Base-by-base conservation (phyloP, 2,888 invertebrate species). In the Mimumesa dahlbomi region DNA sequence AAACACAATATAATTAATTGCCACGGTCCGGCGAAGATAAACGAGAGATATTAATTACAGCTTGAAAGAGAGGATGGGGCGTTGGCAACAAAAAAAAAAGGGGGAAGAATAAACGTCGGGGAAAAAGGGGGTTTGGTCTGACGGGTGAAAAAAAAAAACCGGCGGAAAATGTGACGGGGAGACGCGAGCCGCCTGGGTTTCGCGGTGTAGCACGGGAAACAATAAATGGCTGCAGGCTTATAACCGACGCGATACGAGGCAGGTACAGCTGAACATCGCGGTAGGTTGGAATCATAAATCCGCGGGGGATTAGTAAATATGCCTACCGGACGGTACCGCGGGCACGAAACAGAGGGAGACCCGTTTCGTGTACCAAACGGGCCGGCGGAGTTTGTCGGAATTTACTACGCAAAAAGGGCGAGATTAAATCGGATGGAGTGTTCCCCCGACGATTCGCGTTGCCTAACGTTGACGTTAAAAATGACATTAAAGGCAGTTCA, bases 221-320 rank as follows among this genome's bases (percentile, higher is more conserved):
- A 73, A 72, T 72, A 59, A 72, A 72, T 63, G 72, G 59, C 67
- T 48, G 54, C 49, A 52, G 63, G 64, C 64, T 68, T 56, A 69
- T 61, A 69, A 56, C 46, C 46, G 52, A 38, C 48, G 36, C 45
- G 69, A 65, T 69, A 69, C 63, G 54, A 21, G n/a, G 59, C 49
- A 49, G 58, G 40, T 49, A 50, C 49, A 50, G 48, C 42, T 48
- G 69, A 62, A 57, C 70, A 57, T 63, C 58, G 70, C 29, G 59
- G 46, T 58, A 54, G 43, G 52, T 48, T 49, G 48, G 61, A 48
- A 71, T 75, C 74, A 64, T 75, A 75, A 75, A 74, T 75, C 70
- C 70, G 50, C 42, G 21, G 42, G 54, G 75, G 75, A 75, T 75
- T 71, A 64, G 70, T 59, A 71, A 75, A 75, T 67, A 66, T 64